phyloP scores from a whole-genome alignment of 1,140 invertebrate species.

The Cheumatopsyche charites region DNA sequence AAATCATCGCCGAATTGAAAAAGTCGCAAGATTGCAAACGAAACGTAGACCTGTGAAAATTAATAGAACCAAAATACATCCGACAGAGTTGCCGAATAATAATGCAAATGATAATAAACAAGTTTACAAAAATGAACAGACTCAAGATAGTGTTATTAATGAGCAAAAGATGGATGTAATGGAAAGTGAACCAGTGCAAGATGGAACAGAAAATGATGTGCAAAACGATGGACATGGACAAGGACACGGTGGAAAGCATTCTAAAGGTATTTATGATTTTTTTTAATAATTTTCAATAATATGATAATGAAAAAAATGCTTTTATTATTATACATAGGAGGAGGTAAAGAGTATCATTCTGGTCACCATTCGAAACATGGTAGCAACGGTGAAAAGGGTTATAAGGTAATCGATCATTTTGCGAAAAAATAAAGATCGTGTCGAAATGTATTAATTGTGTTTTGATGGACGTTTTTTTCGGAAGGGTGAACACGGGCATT shows the following conservation, averaged over 20 bases:
- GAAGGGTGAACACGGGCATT: conserved; percentile 64
- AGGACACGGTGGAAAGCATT: conserved; percentile 20
- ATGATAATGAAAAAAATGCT: background rate
- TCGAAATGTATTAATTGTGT: conserved; percentile 1
- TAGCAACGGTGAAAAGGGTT: conserved; percentile 65
- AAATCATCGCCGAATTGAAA: background rate
- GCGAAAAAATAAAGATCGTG: background rate
- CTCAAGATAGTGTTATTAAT: background rate
- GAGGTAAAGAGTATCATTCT: conserved; percentile 57
- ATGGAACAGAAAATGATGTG: background rate
- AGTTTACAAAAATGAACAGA: too few species aligned
- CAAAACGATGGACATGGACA: background rate
- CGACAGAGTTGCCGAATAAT: too few species aligned
- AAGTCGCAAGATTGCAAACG: background rate
- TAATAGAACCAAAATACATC: background rate
- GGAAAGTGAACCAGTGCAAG: background rate
- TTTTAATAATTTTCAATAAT: background rate
- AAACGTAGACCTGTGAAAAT: background rate
- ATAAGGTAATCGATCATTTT: conserved; percentile 55
- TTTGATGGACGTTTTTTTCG: conserved; percentile 54
- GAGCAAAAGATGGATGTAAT: too few species aligned
- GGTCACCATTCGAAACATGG: conserved; percentile 60
- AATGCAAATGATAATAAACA: too few species aligned
- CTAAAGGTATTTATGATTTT: background rate
- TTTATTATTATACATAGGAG: conserved; percentile 46